Percentiles rank a stretch among this genome's conserved stretches.
Conservation (phyloP, 2,888 invertebrate genomes). For the Scaptomyza reducta region DNA sequence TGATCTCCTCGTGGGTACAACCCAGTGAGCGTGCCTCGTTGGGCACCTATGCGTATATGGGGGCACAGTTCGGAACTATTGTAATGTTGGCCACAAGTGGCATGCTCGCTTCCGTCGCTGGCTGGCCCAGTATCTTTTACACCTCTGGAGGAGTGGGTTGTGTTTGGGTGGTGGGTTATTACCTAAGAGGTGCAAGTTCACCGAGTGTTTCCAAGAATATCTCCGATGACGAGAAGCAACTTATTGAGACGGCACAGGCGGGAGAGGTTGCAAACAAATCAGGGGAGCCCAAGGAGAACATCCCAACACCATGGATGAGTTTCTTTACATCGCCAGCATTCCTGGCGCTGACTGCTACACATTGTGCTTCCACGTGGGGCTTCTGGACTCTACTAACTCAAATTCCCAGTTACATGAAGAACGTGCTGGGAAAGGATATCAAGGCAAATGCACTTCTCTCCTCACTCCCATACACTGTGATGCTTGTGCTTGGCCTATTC, state of each 20-base stretch:
- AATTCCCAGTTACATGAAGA: slow-evolving; percentile 89
- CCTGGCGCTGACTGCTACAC: slow-evolving; percentile 86
- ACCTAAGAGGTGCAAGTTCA: slow-evolving; percentile 87
- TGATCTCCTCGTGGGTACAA: slow-evolving; percentile 90
- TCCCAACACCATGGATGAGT: slow-evolving; percentile 86
- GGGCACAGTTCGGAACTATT: slow-evolving; percentile 89
- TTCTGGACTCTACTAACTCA: slow-evolving; percentile 89
- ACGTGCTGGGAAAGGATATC: slow-evolving; percentile 89
- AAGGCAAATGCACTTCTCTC: slow-evolving; percentile 86
- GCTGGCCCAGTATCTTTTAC: slow-evolving; percentile 89
- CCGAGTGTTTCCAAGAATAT: slow-evolving; percentile 87
- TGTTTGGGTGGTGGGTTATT: slow-evolving; percentile 86
- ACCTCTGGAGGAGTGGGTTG: slow-evolving; percentile 86
- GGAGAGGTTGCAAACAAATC: slow-evolving; percentile 49
- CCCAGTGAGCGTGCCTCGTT: slow-evolving; percentile 86
- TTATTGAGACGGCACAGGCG: slow-evolving; percentile 87
- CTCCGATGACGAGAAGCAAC: slow-evolving; percentile 87
- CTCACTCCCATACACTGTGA: slow-evolving; percentile 86
- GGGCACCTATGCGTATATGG: slow-evolving; percentile 86
- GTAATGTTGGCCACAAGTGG: slow-evolving; percentile 89
- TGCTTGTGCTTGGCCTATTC: slow-evolving; percentile 85
- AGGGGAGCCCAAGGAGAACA: slow-evolving; percentile 49
- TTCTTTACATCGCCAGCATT: slow-evolving; percentile 87
- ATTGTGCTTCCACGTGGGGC: slow-evolving; percentile 86
- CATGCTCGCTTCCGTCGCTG: slow-evolving; percentile 86